Evolutionary conservation across 2,888 invertebrate genomes (phyloP), one percentile per base, ranked within the genome.

Genomic region (Protonemura montana): DNA sequence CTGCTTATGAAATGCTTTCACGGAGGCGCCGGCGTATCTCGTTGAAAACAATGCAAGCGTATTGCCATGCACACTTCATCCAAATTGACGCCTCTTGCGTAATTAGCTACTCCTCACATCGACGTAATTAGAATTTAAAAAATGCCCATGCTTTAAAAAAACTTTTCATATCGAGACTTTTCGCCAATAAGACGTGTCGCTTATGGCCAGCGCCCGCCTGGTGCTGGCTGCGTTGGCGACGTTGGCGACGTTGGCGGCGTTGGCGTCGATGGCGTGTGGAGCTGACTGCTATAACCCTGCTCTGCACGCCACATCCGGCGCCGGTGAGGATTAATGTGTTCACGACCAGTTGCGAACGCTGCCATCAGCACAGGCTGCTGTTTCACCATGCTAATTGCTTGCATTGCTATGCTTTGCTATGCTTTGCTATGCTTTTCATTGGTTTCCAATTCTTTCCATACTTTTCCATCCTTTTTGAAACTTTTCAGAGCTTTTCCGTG

Each of bases 221-320:
- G 35, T 10, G 35, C 35, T 35, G 35, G 35, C 35, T 10, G 59
- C 59, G 59, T 13, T 59, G 59, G 59, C 59, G 59, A 21, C 59
- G 59, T 59, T 59, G 59, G 59, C 59, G 59, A 10, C n/a, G n/a
- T n/a, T n/a, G n/a, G n/a, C n/a, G n/a, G 41, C 41, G 41, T 41
- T 41, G 41, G 41, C 13, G 41, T n/a, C 41, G 59, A 59, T 59
- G 59, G 59, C 59, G 59, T 59, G 59, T 21, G 59, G 59, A 13
- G 59, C 16, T 7, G 41, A 5, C 41, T 41, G 41, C 5, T 13
- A 13, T 41, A 5, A 13, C 41, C n/a, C 41, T 3, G 21, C 59
- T 21, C 59, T 21, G 42, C 82, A 82, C 82, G 82, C 82, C n/a
- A 82, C 42, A n/a, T 82, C 82, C 82, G 82, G 41, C 82, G 82